Evolutionary conservation across 2,888 invertebrate species (phyloP), one percentile per base, ranked within the genome.

Genomic region (Anthophora plumipes): DNA sequence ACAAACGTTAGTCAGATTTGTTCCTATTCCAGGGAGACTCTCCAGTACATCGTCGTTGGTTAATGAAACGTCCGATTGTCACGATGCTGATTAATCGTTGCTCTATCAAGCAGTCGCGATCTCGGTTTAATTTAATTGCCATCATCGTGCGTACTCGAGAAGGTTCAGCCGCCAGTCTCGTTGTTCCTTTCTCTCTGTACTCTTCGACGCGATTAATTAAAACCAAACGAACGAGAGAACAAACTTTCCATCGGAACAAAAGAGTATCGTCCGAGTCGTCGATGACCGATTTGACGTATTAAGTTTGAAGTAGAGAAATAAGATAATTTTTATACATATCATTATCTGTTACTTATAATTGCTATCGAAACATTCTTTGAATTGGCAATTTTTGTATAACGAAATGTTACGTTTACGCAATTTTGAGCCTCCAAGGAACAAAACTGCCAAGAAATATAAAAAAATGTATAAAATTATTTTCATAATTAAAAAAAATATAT

Each of bases 51-150:
- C 66, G 43, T 39, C 11, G 37, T 9, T 41, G 63, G 89, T 90
- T 91, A 91, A 91, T 90, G 90, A 91, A 91, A 91, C 90, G 89
- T 90, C 90, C 88, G 85, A 90, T 91, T 90, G 91, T 91, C 90
- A 86, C 87, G 87, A 84, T 83, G 83, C 89, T 91, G 91, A 92
- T 92, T 91, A 92, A 92, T 92, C 89, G 91, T 84, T 77, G 79
- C 75, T 87, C 90, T 92, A 92, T 92, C 92, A 86, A 39, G 68
- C 41, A 71, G 82, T 83, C 81, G 85, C 85, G 89, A 92, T 92
- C 91, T 91, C 86, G 88, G 82, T 90, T 91, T 90, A 90, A 90
- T 91, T 91, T 90, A 92, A 92, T 91, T 90, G 90, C 90, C 86
- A 92, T 91, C 90, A 87, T 89, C 90, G 89, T 43, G 70, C 64